phyloP scores from a whole-genome alignment of 2,797 vertebrate species.

The Sus cebifrons region DNA sequence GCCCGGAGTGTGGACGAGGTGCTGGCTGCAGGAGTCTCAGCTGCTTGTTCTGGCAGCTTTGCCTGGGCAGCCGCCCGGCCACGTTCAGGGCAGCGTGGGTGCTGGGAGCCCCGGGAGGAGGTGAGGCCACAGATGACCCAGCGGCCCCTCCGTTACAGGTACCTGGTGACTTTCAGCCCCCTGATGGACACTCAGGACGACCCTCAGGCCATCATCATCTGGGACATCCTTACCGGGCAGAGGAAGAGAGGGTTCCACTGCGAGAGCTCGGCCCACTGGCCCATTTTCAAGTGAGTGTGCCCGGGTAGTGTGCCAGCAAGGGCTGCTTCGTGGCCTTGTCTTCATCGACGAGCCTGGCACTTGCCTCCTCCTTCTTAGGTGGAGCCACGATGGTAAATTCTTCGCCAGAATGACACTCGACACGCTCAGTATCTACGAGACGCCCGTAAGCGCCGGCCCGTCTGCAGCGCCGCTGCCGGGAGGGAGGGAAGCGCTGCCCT shows the following conservation, averaged over 20 bases:
- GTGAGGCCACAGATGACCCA: fast-evolving
- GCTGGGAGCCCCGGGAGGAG: fast-evolving
- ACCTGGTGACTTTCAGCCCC: conserved; percentile 98
- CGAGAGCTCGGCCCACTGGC: conserved; percentile 99
- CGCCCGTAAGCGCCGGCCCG: conserved; percentile 93
- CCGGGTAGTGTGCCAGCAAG: fast-evolving
- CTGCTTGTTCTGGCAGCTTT: neutral
- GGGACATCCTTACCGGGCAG: conserved; percentile 98
- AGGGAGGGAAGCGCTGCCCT: neutral
- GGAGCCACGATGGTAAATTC: conserved; percentile 99
- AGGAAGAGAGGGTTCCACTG: conserved; percentile 99
- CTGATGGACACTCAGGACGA: conserved; percentile 99
- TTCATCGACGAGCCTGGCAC: fast-evolving
- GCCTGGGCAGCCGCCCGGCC: fast-evolving
- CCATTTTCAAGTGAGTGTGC: conserved; percentile 97
- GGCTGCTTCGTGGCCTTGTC: neutral
- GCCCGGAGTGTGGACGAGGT: neutral
- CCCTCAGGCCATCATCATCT: conserved; percentile 99
- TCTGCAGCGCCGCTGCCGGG: too few relatives aligned
- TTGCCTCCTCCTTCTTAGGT: conserved; percentile 89
- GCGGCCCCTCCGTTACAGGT: conserved; percentile 89
- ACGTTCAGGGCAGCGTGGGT: neutral
- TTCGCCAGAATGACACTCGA: conserved; percentile 98
- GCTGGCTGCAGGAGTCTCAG: fast-evolving
- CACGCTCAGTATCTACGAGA: conserved; percentile 98